Conservation (phyloP, 53 echinoderm and acorn worm species). For the Arbacia lixula region DNA sequence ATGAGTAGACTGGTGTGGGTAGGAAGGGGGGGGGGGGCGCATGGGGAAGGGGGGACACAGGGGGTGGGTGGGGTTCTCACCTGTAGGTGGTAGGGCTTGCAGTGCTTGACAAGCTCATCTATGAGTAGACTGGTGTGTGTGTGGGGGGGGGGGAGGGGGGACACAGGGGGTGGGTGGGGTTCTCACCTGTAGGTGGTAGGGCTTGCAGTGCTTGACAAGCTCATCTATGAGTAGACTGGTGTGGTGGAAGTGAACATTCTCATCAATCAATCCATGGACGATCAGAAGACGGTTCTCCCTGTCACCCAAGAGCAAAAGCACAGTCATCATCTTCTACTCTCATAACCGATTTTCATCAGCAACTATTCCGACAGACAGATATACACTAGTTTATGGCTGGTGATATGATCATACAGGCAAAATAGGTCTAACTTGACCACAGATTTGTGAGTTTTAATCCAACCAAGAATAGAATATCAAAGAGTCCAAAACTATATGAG, state of each 20-base stretch:
- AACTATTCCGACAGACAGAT: not conserved
- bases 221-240: slow-evolving; percentile 93
- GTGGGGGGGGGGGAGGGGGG: no score
- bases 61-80: slow-evolving; percentile 69
- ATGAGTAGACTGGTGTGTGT: no score
- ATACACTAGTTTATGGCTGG: not conserved
- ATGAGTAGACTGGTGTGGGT: no score
- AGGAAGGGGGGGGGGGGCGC: no score
- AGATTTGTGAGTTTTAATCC: no score
- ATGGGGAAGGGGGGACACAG: no score
- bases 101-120: slow-evolving; percentile 83
- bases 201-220: slow-evolving; percentile 95
- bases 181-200: slow-evolving; percentile 93
- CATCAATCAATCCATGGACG: slow-evolving; percentile 97
- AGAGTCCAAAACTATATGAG: no score
- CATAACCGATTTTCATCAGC: not conserved
- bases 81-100: slow-evolving; percentile 86
- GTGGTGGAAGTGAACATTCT: slow-evolving; percentile 99
- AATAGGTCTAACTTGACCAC: no score
- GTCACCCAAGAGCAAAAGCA: no score
- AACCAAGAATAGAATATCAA: no score
- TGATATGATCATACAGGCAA: not conserved
- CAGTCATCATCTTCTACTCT: not conserved
- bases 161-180: not conserved
- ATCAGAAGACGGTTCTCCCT: slow-evolving; percentile 97